phyloP scores from a whole-genome alignment of 2,113 vertebrate genomes.

The Lophura nycthemera region DNA sequence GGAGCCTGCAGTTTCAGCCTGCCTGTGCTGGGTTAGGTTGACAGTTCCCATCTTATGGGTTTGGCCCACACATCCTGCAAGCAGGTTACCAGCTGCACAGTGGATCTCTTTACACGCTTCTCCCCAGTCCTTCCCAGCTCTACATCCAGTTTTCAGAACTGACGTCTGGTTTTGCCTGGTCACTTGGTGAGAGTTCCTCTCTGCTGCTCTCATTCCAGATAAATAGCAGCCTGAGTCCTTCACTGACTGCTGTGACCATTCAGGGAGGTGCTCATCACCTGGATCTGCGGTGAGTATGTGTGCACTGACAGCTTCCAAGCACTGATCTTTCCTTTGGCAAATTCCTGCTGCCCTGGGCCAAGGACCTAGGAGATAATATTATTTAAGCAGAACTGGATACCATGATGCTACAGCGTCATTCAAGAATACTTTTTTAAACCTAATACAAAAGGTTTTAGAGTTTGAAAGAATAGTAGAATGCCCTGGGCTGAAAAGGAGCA shows the following conservation, averaged over 20 bases:
- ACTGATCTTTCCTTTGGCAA: not conserved
- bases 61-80: not conserved
- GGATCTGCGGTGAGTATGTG: slow-evolving; percentile 87
- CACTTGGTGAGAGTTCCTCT: not conserved
- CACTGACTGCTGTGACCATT: slow-evolving; percentile 83
- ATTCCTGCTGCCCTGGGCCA: not conserved
- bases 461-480: not conserved
- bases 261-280: slow-evolving; percentile 89
- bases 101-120: not conserved
- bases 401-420: not conserved
- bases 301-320: not conserved
- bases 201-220: slow-evolving; percentile 76
- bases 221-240: slow-evolving; percentile 81
- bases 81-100: accelerated
- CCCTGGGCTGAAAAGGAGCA: no score
- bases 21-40: not conserved
- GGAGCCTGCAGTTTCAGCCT: not conserved
- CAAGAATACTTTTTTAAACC: not conserved
- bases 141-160: not conserved
- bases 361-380: not conserved
- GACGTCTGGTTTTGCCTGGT: not conserved
- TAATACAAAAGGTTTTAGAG: not conserved
- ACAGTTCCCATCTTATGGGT: accelerated
- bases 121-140: not conserved
- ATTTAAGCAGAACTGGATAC: no score